Percentiles rank a stretch among this genome's conserved stretches.
Conservation (phyloP, 2,888 invertebrate species). For the Hirtodrosophila alboralis region DNA sequence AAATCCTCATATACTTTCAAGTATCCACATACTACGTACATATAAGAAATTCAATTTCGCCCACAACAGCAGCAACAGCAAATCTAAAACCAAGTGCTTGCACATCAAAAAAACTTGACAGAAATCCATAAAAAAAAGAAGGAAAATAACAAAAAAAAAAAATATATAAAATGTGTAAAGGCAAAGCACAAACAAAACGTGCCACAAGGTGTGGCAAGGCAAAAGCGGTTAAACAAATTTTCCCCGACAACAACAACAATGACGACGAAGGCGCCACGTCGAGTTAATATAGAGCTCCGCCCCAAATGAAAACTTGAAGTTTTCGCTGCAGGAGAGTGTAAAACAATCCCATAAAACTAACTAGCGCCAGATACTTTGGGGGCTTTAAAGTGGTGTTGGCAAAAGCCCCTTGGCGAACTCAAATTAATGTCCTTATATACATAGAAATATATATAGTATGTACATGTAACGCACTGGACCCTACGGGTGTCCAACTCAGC, state of each 20-base stretch:
- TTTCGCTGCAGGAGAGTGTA: constrained; percentile 67
- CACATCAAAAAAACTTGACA: constrained; percentile 36
- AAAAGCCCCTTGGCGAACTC: background rate
- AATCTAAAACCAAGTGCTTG: constrained; percentile 12
- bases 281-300: constrained; percentile 42
- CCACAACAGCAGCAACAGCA: constrained; percentile 2
- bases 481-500: constrained; percentile 34
- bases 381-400: constrained; percentile 28
- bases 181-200: constrained; percentile 13
- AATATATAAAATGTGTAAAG: constrained; percentile 11
- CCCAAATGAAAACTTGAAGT: constrained; percentile 44
- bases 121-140: constrained; percentile 39
- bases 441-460: background rate
- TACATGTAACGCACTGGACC: constrained; percentile 19
- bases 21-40: background rate
- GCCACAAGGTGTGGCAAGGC: constrained; percentile 33
- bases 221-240: constrained; percentile 37
- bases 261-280: constrained; percentile 29
- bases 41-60: constrained; percentile 15
- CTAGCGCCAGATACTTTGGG: constrained; percentile 60
- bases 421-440: too few relatives aligned
- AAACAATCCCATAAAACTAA: constrained; percentile 72
- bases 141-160: constrained; percentile 2
- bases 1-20: too few relatives aligned
- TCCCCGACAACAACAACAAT: too few relatives aligned